Base-by-base conservation (phyloP, 2,888 invertebrate species). In the Parascotia fuliginaria region DNA sequence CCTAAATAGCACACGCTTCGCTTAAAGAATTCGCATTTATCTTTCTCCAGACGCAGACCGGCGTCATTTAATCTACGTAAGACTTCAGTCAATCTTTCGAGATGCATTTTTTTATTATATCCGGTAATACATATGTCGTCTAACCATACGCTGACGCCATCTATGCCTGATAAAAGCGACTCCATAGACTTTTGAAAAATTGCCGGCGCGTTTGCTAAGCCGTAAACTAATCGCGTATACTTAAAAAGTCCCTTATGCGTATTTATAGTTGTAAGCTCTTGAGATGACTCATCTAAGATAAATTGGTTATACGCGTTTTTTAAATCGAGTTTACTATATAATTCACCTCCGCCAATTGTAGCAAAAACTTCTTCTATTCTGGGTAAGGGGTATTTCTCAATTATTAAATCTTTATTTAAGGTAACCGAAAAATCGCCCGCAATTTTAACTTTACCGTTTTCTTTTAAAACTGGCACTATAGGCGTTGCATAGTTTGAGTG, bases 181-280 rank as follows among this genome's bases (percentile, higher is more conserved):
- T 75, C 70, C 70, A 83, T 80, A 0, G 72, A 43, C 46, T 65
- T 64, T 63, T 83, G 77, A 46, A 82, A 81, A 43, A 76, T 74
- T 2, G 71, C 70, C 0, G 77, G 75, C 2, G 72, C 76, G 19
- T 62, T 71, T 3, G 71, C 64, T 11, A 81, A 55, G 0, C 76
- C 76, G 40, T 61, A 77, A 9, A 73, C 57, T 14, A 75, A 43
- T 1, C 73, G 44, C 6, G 65, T 71, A 51, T 66, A 74, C 39
- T 54, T 65, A 44, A 59, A 76, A 19, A 75, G 45, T 0, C 75
- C 74, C 34, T 58, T 61, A 3, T 62, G 59, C 0, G 77, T 77
- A 38, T 65, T 68, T 1, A 77, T 73, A 0, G 65, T 65, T 0
- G 65, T 58, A 0, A 72, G 36, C 2, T 58, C 15, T 40, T 69